Conservation (phyloP, 2,113 vertebrate species). For the Oryzias celebensis region DNA sequence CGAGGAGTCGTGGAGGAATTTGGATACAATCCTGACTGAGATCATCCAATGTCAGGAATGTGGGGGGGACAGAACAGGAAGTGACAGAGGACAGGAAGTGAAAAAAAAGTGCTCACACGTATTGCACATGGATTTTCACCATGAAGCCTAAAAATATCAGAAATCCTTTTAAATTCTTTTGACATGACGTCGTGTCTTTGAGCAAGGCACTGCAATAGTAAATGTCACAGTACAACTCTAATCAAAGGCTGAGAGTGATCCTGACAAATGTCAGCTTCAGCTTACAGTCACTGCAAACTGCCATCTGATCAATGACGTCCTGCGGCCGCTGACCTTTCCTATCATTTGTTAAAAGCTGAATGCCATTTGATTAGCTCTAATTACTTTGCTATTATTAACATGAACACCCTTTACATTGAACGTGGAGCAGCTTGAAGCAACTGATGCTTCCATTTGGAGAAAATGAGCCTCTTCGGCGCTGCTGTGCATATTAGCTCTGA, state of each 20-base stretch:
- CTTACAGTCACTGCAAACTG: conserved; percentile 55
- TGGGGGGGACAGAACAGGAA: too few species aligned
- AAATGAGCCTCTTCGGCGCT: not conserved
- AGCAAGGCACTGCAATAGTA: conserved; percentile 39
- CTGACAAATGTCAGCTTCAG: conserved; percentile 68
- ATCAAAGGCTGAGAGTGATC: conserved; percentile 55
- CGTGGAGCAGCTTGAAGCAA: not conserved
- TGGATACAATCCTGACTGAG: too few species aligned
- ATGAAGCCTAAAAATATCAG: too few species aligned
- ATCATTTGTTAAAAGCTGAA: conserved; percentile 57
- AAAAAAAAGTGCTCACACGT: too few species aligned
- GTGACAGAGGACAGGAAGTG: too few species aligned
- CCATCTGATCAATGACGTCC: conserved; percentile 65
- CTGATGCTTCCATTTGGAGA: conserved; percentile 4
- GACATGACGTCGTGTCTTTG: conserved; percentile 16
- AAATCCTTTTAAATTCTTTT: not conserved
- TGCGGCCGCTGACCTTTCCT: conserved; percentile 51
- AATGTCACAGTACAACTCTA: conserved; percentile 57
- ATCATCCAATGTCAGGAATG: too few species aligned
- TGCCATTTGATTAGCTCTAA: conserved; percentile 50
- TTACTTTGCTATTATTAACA: conserved; percentile 28
- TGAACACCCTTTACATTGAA: conserved; percentile 8
- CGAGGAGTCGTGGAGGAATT: too few species aligned
- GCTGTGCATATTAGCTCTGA: too few species aligned
- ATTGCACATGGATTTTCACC: too few species aligned